Evolutionary conservation across 2,113 vertebrate genomes (phyloP).

Genomic region (Hydropotes inermis): DNA sequence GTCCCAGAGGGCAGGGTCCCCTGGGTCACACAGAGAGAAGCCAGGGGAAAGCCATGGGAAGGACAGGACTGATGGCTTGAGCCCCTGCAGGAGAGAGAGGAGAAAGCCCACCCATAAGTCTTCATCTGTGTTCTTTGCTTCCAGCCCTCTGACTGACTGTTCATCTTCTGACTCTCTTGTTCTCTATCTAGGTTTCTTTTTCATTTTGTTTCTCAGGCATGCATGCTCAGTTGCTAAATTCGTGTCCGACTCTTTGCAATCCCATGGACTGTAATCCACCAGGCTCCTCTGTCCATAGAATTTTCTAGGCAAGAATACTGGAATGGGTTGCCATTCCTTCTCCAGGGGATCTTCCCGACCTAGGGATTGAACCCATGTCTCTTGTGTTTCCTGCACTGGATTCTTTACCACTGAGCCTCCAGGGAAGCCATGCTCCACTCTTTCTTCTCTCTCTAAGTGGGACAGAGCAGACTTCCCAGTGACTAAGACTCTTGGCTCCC

Average conservation of each 20-base stretch:
- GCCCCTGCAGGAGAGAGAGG: background rate
- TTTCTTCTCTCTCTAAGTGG: background rate
- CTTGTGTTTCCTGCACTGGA: background rate
- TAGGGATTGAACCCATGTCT: background rate
- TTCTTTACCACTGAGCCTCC: background rate
- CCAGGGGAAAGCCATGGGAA: background rate
- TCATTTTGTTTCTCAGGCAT: background rate
- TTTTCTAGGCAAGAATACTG: background rate
- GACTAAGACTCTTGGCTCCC: background rate
- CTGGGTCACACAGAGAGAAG: background rate
- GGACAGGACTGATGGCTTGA: background rate
- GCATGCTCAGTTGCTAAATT: background rate
- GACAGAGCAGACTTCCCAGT: background rate
- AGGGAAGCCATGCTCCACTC: background rate
- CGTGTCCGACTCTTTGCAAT: accelerated
- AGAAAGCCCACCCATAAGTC: background rate
- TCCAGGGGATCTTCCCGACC: background rate
- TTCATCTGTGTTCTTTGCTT: background rate
- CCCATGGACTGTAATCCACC: background rate
- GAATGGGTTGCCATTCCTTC: background rate
- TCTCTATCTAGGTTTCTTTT: background rate
- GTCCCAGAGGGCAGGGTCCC: background rate
- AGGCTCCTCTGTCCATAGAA: background rate
- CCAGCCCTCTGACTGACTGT: background rate
- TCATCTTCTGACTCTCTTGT: background rate